Conservation (phyloP, 2,888 invertebrate species). For the Tenthredo scrophulariae region DNA sequence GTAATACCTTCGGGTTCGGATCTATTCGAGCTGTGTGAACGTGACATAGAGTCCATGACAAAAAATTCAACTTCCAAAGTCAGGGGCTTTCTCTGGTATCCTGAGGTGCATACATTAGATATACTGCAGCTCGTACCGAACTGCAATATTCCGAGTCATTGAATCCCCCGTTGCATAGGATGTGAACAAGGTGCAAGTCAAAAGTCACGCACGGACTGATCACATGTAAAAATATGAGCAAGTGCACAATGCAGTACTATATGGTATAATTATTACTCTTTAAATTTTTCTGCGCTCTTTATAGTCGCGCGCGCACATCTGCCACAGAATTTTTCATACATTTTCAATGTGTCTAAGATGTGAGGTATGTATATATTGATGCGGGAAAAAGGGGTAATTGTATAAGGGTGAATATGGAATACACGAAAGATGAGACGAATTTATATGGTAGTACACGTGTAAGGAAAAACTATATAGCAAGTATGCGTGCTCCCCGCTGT, state of each 20-base stretch:
- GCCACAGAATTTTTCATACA: neutral
- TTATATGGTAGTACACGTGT: constrained; percentile 6
- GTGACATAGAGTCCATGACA: neutral
- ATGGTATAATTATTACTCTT: neutral
- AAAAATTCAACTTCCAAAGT: constrained; percentile 22
- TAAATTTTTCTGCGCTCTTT: neutral
- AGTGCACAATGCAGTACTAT: neutral
- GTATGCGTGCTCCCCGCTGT: constrained; percentile 2
- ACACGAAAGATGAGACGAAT: constrained; percentile 30
- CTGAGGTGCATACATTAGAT: neutral
- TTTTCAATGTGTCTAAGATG: neutral
- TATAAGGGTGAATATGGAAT: constrained; percentile 42
- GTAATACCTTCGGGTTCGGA: neutral
- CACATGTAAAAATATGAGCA: neutral
- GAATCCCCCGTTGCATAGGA: neutral
- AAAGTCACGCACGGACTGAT: neutral
- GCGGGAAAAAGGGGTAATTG: neutral
- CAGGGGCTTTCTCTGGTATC: neutral
- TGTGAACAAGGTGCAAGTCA: constrained; percentile 14
- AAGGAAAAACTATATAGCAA: neutral
- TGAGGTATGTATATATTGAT: neutral
- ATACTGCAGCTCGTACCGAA: neutral
- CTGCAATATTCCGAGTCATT: neutral
- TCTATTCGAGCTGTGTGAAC: constrained; percentile 16
- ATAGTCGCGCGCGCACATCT: neutral